Percentiles rank a stretch among this genome's conserved stretches.
Evolutionary conservation across 2,113 vertebrate genomes (phyloP).

Genomic region (Ciconia maguari): DNA sequence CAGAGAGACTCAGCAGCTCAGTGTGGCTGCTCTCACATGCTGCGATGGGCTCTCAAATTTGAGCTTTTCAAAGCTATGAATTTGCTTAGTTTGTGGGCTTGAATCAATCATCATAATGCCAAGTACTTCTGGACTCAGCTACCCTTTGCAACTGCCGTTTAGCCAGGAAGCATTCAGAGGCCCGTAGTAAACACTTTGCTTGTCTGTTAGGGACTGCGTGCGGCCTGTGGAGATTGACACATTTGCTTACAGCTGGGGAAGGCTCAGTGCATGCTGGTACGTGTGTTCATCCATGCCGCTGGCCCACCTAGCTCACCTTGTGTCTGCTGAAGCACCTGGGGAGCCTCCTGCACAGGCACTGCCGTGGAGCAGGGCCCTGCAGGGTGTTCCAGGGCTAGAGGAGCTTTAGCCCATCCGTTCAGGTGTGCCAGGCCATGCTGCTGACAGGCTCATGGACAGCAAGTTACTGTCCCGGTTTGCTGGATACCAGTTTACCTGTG

Average conservation of each 20-base stretch:
- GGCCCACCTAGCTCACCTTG: neutral
- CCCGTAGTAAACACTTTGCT: fast-evolving
- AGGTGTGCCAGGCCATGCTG: neutral
- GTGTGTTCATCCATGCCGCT: neutral
- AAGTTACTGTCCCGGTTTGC: neutral
- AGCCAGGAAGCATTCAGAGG: neutral
- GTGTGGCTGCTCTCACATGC: neutral
- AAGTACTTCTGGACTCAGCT: neutral
- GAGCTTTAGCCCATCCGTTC: neutral
- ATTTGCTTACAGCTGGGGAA: neutral
- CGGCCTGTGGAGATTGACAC: neutral
- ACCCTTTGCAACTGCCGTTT: neutral
- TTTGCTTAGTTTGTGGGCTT: neutral
- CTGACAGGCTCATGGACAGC: neutral
- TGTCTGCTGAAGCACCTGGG: neutral
- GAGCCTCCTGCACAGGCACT: neutral
- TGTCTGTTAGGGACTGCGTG: fast-evolving
- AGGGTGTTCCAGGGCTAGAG: neutral
- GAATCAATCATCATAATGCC: neutral
- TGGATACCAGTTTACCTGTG: neutral
- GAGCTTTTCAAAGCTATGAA: neutral
- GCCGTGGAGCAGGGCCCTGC: neutral
- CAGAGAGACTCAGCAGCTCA: neutral
- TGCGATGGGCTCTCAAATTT: fast-evolving
- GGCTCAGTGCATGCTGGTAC: neutral